Evolutionary conservation across 2,888 invertebrate species (phyloP).

Genomic region (Gymnosoma rotundatum): DNA sequence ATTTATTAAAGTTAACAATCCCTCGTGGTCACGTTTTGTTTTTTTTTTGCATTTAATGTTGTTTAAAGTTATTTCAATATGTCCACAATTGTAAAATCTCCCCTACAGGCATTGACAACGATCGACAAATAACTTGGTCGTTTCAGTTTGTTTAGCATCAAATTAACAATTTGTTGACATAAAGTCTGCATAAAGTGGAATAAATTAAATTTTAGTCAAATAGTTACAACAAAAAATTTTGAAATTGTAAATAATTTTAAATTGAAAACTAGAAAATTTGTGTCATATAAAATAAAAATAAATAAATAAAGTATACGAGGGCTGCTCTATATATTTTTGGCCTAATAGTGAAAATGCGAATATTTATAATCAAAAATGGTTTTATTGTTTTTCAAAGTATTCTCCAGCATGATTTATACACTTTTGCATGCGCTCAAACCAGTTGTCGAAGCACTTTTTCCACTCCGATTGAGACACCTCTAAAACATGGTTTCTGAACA

Average conservation of each 20-base stretch:
- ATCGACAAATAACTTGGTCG: neutral
- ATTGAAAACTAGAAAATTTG: neutral
- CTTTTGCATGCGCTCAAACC: no score
- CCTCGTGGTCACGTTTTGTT: slow-evolving; percentile 27
- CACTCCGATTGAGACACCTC: no score
- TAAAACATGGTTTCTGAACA: no score
- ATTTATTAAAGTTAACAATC: neutral
- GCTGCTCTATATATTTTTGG: no score
- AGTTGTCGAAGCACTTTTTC: no score
- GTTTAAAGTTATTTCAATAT: neutral
- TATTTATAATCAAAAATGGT: no score
- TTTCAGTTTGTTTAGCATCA: slow-evolving; percentile 8
- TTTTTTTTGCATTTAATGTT: neutral
- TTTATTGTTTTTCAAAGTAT: no score
- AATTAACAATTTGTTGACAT: slow-evolving; percentile 23
- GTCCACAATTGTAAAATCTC: slow-evolving; percentile 18
- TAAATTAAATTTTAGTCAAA: neutral
- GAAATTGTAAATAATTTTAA: neutral
- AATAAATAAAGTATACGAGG: no score
- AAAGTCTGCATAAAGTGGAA: neutral
- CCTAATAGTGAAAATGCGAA: no score
- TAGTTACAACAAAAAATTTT: no score
- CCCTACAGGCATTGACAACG: neutral
- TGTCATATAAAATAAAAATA: no score
- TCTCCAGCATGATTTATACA: no score